A percentile compares a stretch with the other conserved stretches of the same genome.
Conservation (phyloP, 2,113 vertebrate species). For the Rissa tridactyla region DNA sequence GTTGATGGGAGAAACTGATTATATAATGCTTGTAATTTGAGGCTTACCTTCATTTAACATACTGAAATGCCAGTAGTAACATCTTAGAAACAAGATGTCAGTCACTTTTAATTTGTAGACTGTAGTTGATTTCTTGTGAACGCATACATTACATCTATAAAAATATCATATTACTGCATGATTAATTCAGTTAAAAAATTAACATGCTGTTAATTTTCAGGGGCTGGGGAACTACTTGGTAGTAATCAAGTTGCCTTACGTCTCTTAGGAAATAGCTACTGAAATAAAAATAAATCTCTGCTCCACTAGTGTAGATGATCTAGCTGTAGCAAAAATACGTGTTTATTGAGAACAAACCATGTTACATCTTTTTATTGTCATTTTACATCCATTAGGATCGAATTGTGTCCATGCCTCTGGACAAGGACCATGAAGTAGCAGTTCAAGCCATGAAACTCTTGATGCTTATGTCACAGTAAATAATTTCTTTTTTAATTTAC, state of each 20-base stretch:
- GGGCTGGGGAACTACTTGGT: conserved; percentile 54
- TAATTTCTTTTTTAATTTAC: conserved; percentile 63
- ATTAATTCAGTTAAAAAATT: conserved; percentile 65
- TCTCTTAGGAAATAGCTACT: conserved; percentile 60
- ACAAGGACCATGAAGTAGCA: conserved; percentile 90
- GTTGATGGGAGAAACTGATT: background rate
- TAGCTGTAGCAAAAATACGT: conserved; percentile 40
- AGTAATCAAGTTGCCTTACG: conserved; percentile 60
- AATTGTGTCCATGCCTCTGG: conserved; percentile 90
- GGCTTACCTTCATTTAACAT: conserved; percentile 39
- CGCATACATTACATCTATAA: conserved; percentile 21
- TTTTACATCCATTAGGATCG: conserved; percentile 79
- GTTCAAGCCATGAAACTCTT: conserved; percentile 90
- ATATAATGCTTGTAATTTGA: conserved; percentile 22
- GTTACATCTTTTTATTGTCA: conserved; percentile 63
- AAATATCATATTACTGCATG: conserved; percentile 41
- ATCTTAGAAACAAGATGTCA: conserved; percentile 51
- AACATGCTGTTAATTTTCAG: conserved; percentile 58
- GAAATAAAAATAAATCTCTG: conserved; percentile 55
- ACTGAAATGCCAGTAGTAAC: conserved; percentile 9
- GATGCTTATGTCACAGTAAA: conserved; percentile 87
- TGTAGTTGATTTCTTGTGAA: conserved; percentile 53
- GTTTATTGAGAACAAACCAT: conserved; percentile 51
- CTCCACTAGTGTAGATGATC: conserved; percentile 35
- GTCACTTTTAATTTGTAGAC: conserved; percentile 59